Percentiles rank a stretch among this genome's conserved stretches.
Conservation (phyloP, 2,113 vertebrate genomes). For the Penelope pileata region DNA sequence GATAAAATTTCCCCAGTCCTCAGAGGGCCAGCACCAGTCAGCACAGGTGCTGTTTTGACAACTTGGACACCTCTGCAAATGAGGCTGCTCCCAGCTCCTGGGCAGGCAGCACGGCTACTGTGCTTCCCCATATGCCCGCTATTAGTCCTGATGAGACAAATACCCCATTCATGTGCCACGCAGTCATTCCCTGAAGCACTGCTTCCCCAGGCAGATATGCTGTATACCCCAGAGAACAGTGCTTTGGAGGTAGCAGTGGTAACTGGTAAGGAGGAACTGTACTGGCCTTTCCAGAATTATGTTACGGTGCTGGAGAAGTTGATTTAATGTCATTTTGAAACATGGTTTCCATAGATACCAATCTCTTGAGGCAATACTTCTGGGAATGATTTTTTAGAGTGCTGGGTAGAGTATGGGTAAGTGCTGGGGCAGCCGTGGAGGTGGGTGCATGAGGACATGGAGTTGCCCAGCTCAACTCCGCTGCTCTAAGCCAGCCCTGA, state of each 20-base stretch:
- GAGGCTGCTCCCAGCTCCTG: conserved; percentile 31
- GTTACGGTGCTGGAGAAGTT: background rate
- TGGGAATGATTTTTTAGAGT: background rate
- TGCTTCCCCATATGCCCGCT: conserved; percentile 41
- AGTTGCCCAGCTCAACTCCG: background rate
- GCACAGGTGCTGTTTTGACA: conserved; percentile 70
- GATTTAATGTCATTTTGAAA: conserved; percentile 22
- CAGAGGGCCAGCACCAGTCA: conserved; percentile 52
- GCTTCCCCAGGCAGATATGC: background rate
- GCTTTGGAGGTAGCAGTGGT: background rate
- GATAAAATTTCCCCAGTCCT: conserved; percentile 25
- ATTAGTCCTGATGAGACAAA: background rate
- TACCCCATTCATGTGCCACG: accelerated
- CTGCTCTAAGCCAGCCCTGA: background rate
- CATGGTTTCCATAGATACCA: conserved; percentile 60
- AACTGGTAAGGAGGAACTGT: background rate
- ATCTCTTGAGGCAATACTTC: background rate
- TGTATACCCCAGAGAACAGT: accelerated
- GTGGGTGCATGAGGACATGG: background rate
- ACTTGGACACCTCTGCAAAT: conserved; percentile 64
- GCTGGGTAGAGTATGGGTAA: background rate
- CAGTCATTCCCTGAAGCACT: accelerated
- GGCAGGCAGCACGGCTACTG: conserved; percentile 17
- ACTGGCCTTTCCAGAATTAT: background rate
- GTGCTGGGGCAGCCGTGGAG: background rate